Evolutionary conservation across 2,888 invertebrate genomes (phyloP), one percentile per base, ranked within the genome.

Genomic region (Hedya salicella): DNA sequence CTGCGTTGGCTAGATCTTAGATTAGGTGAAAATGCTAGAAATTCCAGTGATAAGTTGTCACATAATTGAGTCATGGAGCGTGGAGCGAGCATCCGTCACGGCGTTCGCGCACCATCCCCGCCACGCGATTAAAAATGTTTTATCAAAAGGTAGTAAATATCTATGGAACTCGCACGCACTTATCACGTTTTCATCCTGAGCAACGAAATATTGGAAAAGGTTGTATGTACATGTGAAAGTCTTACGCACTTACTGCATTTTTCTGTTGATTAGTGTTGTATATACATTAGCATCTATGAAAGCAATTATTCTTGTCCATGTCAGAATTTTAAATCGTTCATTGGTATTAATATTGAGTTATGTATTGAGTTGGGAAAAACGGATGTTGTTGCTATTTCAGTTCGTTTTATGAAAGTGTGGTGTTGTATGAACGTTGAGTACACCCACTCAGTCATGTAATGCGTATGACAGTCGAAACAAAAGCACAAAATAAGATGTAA

Each of bases 21-120:
- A 73, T 72, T 56, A 68, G 70, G 72, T 75, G 75, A 77, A 78
- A 76, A 77, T 73, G 60, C 59, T 62, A 73, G 69, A 69, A 71
- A 75, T 71, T 70, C 71, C 65, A 54, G 48, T 30, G 44, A 32
- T 32, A 66, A 71, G 71, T 72, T 70, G 72, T 68, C 67, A 71
- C 70, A 70, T 57, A 72, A 72, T 71, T 59, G 64, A 48, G 46
- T 39, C 59, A 46, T 32, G 30, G 44, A 65, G 53, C 60, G 65
- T 53, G 46, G 46, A 52, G 40, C 17, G 46, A 25, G 49, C 39
- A 54, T 60, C 39, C 65, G 59, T 53, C 46, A 40, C 60, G 42
- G 21, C n/a, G 25, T 52, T 44, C 39, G 53, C 48, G 49, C 21
- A 9, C n/a, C 39, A 19, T 14, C 42, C 13, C 13, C 17, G 17